Conservation (phyloP, 35 echinoderm and acorn worm species). For the Patiria miniata region DNA sequence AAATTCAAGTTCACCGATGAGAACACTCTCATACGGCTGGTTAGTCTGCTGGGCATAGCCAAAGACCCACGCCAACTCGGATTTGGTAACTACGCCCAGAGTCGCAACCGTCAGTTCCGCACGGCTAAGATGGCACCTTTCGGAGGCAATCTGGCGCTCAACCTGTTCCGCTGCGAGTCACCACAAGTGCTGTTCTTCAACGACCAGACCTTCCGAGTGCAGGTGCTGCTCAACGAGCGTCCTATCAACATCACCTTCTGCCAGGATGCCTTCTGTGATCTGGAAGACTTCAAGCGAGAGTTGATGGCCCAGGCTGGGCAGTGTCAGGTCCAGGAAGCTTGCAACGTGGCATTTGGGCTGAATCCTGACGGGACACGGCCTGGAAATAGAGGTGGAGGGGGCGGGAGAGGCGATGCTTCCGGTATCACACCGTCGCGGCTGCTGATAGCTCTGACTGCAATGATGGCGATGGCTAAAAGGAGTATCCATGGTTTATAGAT, state of each 20-base stretch:
- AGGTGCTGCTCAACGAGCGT: neutral
- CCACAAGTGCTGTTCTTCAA: neutral
- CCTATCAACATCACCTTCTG: constrained; percentile 7
- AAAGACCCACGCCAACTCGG: neutral
- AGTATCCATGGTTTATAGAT: neutral
- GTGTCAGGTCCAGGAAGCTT: neutral
- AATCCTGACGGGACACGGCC: neutral
- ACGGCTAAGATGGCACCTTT: neutral
- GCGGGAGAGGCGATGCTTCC: neutral
- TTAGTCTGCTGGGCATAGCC: neutral
- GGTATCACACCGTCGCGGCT: neutral
- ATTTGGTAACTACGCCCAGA: neutral
- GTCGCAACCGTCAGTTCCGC: neutral
- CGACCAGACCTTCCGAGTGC: neutral
- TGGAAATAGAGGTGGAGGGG: neutral
- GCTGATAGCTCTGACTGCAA: neutral
- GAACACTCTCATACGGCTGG: neutral
- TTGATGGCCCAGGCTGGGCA: neutral
- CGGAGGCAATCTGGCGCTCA: neutral
- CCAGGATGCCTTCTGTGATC: neutral
- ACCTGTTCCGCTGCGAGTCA: constrained; percentile 8
- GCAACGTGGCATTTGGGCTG: neutral
- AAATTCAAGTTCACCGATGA: neutral
- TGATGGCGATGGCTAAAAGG: neutral
- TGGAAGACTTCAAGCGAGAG: neutral